Conservation (phyloP, 2,113 vertebrate species). For the Cephalopterus ornatus region DNA sequence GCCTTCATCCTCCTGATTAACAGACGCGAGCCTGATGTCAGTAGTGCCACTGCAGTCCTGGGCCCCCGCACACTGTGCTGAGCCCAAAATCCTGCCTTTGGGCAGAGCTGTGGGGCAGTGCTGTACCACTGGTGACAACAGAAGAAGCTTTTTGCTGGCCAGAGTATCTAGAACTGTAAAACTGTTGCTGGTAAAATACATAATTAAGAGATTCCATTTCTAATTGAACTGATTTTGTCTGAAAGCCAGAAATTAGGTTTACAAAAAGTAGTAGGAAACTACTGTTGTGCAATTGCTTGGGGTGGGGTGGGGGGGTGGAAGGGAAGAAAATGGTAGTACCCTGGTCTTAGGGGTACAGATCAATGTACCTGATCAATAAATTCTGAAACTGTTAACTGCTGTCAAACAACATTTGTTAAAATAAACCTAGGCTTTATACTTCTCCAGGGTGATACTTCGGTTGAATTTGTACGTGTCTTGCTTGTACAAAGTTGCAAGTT, state of each 20-base stretch:
- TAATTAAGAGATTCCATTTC: neutral
- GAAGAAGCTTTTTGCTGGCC: neutral
- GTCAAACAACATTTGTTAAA: too few relatives aligned
- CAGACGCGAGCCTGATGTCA: too few relatives aligned
- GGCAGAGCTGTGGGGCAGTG: neutral
- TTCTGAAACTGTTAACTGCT: neutral
- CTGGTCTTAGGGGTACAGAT: neutral
- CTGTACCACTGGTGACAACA: neutral
- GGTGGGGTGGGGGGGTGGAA: too few relatives aligned
- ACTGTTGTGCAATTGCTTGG: neutral
- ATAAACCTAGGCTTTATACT: neutral
- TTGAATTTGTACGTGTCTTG: neutral
- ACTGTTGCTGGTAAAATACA: neutral
- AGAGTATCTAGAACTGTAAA: neutral
- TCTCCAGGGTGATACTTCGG: neutral
- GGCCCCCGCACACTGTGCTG: neutral
- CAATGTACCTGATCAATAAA: neutral
- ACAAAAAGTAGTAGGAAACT: neutral
- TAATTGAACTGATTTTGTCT: neutral
- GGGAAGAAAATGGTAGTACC: neutral
- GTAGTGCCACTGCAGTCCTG: neutral
- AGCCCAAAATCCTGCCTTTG: neutral
- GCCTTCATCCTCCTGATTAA: neutral
- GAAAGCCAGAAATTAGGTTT: neutral
- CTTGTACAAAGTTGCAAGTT: neutral